phyloP scores from a whole-genome alignment of 2,113 vertebrate genomes.

The Antigone vipio region DNA sequence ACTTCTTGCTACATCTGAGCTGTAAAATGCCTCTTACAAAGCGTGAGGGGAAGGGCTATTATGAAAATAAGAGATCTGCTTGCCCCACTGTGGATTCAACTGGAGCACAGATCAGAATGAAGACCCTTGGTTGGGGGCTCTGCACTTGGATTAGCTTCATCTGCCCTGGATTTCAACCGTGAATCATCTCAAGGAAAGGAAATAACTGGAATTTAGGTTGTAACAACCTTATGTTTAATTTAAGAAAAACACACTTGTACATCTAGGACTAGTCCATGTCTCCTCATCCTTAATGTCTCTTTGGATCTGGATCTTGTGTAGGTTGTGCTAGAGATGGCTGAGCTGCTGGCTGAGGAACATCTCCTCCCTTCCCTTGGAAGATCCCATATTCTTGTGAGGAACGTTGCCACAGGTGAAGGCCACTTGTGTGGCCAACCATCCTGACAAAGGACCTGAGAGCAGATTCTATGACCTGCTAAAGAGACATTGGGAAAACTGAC shows the following conservation, averaged over 20 bases:
- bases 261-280: neutral
- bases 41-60: neutral
- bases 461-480: neutral
- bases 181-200: too few relatives aligned
- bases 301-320: neutral
- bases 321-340: neutral
- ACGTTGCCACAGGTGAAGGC: neutral
- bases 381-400: neutral
- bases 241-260: neutral
- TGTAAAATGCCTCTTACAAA: neutral
- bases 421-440: fast-evolving
- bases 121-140: neutral
- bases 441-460: neutral
- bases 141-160: neutral
- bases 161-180: too few relatives aligned
- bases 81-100: neutral
- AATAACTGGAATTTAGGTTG: neutral
- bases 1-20: neutral
- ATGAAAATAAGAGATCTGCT: neutral
- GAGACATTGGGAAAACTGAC: neutral
- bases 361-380: neutral
- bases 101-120: neutral
- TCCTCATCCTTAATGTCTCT: neutral
- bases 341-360: neutral
- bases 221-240: neutral